These are phyloP conservation scores for Palythoa grandis DNA, from an alignment of 92 coral and sea anemone genomes.

Conservation along the genomic window DNA sequence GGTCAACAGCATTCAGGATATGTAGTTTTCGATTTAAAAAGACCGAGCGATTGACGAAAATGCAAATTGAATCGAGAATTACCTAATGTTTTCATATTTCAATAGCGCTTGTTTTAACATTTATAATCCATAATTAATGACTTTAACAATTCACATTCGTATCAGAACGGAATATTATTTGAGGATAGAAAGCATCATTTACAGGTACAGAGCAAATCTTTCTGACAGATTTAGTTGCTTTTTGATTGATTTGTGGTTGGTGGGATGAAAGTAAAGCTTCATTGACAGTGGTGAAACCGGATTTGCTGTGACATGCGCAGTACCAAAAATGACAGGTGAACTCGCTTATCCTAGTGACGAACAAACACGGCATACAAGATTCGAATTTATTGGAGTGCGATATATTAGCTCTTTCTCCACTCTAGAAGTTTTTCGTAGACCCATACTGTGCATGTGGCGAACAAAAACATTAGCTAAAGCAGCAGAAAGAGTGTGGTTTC, in stretches of 20 bases:
- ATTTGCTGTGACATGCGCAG: constrained; percentile 6
- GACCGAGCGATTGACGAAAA: constrained; percentile 39
- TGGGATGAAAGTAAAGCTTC: background rate
- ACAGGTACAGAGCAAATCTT: background rate
- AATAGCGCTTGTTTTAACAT: constrained; percentile 38
- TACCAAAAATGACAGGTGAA: background rate
- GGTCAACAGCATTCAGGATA: background rate
- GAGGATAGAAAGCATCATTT: background rate
- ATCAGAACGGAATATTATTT: background rate
- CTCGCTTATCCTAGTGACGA: background rate
- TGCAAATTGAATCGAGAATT: constrained; percentile 34
- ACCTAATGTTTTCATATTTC: constrained; percentile 30
- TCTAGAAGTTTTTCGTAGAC: background rate
- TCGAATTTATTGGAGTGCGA: background rate
- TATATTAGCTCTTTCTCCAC: background rate
- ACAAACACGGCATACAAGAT: background rate
- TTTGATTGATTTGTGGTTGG: background rate
- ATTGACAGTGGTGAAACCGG: background rate
- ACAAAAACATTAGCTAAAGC: background rate
- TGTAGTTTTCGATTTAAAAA: constrained; percentile 7
- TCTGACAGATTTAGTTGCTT: background rate
- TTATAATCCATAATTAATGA: constrained; percentile 28
- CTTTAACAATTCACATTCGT: background rate
- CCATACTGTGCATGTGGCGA: background rate
- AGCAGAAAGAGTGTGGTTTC: background rate